phyloP scores from a whole-genome alignment of 2,888 invertebrate species.

The Lycaena phlaeas region DNA sequence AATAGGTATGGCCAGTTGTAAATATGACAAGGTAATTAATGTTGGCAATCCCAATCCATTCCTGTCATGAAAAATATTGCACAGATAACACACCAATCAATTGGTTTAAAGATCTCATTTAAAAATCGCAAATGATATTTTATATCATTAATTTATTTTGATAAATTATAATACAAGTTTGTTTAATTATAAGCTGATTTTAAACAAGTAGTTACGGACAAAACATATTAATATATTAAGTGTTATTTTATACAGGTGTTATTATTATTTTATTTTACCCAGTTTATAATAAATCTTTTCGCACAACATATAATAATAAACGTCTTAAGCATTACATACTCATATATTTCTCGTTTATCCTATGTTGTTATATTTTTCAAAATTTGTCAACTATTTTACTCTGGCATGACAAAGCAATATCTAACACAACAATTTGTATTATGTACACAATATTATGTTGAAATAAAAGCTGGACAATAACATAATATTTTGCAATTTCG shows the following conservation, averaged over 20 bases:
- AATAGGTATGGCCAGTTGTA: constrained; percentile 32
- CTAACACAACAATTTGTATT: not conserved
- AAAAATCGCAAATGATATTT: constrained; percentile 58
- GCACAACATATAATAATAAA: not conserved
- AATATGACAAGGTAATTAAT: constrained; percentile 5
- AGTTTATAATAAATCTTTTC: too few species aligned
- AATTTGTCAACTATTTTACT: too few species aligned
- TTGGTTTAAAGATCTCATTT: constrained; percentile 42
- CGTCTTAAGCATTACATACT: not conserved
- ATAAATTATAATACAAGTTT: constrained; percentile 12
- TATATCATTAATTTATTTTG: constrained; percentile 52
- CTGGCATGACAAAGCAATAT: not conserved
- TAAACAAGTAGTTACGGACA: not conserved
- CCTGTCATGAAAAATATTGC: constrained; percentile 42
- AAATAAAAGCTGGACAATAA: not conserved
- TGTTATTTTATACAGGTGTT: too few species aligned
- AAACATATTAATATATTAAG: too few species aligned
- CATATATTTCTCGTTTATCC: too few species aligned
- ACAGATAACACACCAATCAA: constrained; percentile 32
- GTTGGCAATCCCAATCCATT: constrained; percentile 13
- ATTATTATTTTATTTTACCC: too few species aligned
- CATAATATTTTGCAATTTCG: too few species aligned
- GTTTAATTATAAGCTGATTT: constrained; percentile 3
- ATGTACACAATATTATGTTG: not conserved
- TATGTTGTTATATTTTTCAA: too few species aligned